Percentiles rank a stretch among this genome's conserved stretches.
These are phyloP conservation scores for Desoria tigrina DNA, from an alignment of 2,888 invertebrate genomes.

Conservation along the genomic window DNA sequence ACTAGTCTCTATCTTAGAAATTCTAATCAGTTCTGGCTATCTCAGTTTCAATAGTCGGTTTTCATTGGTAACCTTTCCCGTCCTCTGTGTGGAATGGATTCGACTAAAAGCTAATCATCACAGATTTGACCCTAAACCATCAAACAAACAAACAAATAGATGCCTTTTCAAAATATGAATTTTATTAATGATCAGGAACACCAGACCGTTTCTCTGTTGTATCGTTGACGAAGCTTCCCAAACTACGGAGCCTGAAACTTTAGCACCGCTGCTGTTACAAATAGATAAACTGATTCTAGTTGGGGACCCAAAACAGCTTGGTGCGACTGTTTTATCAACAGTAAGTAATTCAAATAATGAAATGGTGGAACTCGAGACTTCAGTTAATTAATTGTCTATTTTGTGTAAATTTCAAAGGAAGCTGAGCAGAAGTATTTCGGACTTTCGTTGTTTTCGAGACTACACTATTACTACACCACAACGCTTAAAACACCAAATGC, in stretches of 20 bases:
- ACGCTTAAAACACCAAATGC: conserved; percentile 60
- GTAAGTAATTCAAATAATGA: conserved; percentile 57
- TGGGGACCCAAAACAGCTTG: conserved; percentile 83
- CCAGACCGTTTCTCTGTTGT: conserved; percentile 64
- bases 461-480: conserved; percentile 61
- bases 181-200: conserved; percentile 8
- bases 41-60: too few relatives aligned
- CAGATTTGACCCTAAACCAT: too few relatives aligned
- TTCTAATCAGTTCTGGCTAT: too few relatives aligned
- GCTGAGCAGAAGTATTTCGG: conserved; percentile 70
- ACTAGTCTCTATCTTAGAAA: too few relatives aligned
- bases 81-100: too few relatives aligned
- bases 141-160: not conserved
- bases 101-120: too few relatives aligned
- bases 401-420: conserved; percentile 60
- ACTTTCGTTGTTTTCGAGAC: conserved; percentile 75
- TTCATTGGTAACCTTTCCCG: too few relatives aligned
- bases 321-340: conserved; percentile 75
- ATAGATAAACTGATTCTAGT: conserved; percentile 76
- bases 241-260: conserved; percentile 77
- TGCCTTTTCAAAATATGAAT: not conserved
- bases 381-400: too few relatives aligned
- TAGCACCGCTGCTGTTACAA: conserved; percentile 76
- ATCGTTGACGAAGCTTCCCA: conserved; percentile 88
- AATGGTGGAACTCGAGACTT: too few relatives aligned